A percentile compares a stretch with the other conserved stretches of the same genome.
These are phyloP conservation scores for Ectemnius continuus DNA, from an alignment of 2,888 invertebrate species.

Conservation along the genomic window DNA sequence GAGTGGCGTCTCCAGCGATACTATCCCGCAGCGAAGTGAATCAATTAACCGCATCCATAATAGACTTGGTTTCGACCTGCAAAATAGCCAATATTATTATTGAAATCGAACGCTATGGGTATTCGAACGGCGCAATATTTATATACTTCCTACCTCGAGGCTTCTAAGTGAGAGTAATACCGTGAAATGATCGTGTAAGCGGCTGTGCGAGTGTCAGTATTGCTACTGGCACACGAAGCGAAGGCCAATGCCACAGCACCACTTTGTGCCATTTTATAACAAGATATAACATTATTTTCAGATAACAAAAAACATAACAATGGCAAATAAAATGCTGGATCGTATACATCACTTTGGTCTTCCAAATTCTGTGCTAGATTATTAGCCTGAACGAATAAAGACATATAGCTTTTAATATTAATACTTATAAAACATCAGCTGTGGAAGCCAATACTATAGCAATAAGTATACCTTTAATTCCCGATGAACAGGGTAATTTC, in stretches of 20 bases:
- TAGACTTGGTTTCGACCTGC: conserved; percentile 82
- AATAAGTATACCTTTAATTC: conserved; percentile 77
- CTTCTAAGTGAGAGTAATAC: conserved; percentile 87
- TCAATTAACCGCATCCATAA: conserved; percentile 85
- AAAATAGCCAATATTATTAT: conserved; percentile 16
- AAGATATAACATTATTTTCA: conserved; percentile 86
- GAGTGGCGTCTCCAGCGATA: conserved; percentile 58
- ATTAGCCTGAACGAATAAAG: no score
- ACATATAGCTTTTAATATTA: no score
- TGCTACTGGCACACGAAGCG: conserved; percentile 84
- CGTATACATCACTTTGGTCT: conserved; percentile 82
- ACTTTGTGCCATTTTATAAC: conserved; percentile 84
- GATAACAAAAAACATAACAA: conserved; percentile 86
- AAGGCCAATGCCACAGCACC: conserved; percentile 86
- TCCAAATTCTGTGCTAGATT: no score
- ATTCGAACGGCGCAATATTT: background rate
- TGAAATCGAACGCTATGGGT: no score
- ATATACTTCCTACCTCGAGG: conserved; percentile 80
- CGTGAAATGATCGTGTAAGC: conserved; percentile 87
- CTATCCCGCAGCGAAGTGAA: conserved; percentile 83
- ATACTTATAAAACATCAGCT: no score
- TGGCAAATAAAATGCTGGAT: conserved; percentile 90
- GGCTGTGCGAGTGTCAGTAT: conserved; percentile 83
- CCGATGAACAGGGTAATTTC: conserved; percentile 84
- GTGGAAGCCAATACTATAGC: no score